Evolutionary conservation across 1,140 invertebrate genomes (phyloP).

Genomic region (Pygmarrhopalites habei): DNA sequence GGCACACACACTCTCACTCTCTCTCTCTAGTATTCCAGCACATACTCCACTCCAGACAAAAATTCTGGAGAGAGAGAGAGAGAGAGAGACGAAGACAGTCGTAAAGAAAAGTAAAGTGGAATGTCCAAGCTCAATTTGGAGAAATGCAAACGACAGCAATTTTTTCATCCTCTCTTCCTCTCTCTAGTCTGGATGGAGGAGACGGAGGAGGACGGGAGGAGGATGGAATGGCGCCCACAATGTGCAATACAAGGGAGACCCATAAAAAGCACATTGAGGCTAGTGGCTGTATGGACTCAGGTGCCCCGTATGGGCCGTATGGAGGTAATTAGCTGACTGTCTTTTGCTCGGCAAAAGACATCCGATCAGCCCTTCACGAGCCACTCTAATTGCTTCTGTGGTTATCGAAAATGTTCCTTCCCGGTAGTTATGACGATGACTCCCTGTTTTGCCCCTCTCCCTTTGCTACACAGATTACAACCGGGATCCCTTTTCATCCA

Average conservation of each 20-base stretch:
- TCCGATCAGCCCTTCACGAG: constrained; percentile 35
- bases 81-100: no score
- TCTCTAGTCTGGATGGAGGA: not conserved
- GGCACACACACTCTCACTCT: no score
- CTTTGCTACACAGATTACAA: not conserved
- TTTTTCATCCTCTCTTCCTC: constrained; percentile 20
- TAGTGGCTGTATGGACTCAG: constrained; percentile 30
- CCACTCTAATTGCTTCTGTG: constrained; percentile 37
- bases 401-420: constrained; percentile 34
- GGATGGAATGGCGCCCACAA: not conserved
- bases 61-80: no score
- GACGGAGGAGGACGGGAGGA: constrained; percentile 7
- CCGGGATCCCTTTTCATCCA: no score
- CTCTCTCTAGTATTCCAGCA: no score
- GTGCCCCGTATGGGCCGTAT: constrained; percentile 33
- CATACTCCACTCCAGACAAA: no score
- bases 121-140: constrained; percentile 28
- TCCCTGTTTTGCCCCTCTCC: constrained; percentile 18
- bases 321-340: constrained; percentile 38
- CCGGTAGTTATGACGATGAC: constrained; percentile 24
- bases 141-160: constrained; percentile 35
- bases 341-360: constrained; percentile 36
- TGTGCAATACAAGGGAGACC: constrained; percentile 23
- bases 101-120: not conserved
- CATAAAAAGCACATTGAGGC: constrained; percentile 37